Conservation (phyloP, 2,113 vertebrate genomes). For the Platysteira castanea region DNA sequence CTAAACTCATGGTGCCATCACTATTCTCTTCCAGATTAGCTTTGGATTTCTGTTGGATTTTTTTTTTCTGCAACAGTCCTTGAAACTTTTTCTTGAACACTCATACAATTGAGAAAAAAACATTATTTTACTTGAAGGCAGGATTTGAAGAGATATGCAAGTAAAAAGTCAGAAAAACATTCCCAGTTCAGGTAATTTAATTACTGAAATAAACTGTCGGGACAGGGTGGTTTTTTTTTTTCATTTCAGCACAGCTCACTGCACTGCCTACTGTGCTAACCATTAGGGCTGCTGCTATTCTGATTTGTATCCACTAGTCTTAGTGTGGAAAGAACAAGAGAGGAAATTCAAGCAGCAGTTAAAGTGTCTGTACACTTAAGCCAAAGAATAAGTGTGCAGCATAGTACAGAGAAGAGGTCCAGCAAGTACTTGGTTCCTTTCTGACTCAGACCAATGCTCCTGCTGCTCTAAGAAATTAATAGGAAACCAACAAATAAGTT, state of each 20-base stretch:
- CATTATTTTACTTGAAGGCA: neutral
- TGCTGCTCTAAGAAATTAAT: neutral
- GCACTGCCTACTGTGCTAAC: neutral
- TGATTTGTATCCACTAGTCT: neutral
- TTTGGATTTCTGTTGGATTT: neutral
- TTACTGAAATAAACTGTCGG: neutral
- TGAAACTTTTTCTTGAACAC: neutral
- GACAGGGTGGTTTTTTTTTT: neutral
- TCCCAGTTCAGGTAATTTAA: neutral
- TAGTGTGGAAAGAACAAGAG: neutral
- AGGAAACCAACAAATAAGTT: neutral
- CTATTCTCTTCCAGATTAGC: neutral
- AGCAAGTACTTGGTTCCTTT: neutral
- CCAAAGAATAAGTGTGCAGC: neutral
- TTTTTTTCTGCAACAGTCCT: neutral
- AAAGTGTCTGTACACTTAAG: neutral
- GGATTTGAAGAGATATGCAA: neutral
- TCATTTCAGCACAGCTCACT: neutral
- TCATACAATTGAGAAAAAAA: neutral
- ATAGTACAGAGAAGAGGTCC: neutral
- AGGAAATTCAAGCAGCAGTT: neutral
- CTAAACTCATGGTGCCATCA: neutral
- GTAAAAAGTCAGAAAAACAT: neutral
- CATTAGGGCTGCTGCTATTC: neutral
- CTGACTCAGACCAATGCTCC: neutral